Evolutionary conservation across 2,888 invertebrate species (phyloP).

Genomic region (Pristionchus japonicus): DNA sequence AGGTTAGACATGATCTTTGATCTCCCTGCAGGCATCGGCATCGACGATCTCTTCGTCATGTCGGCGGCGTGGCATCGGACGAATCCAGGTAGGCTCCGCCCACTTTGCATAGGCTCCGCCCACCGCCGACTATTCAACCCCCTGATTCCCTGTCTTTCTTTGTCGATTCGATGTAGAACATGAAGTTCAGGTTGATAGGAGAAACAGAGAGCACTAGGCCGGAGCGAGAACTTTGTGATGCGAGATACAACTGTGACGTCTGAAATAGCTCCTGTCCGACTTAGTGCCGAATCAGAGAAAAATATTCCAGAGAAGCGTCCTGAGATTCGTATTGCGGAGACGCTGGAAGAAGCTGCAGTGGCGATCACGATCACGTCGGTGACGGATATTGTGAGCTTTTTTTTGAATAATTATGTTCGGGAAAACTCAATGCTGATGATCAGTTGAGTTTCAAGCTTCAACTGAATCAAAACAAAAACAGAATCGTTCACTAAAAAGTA

Average conservation of each 20-base stretch:
- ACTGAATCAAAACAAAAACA: no score
- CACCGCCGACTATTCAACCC: background rate
- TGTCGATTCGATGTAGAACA: no score
- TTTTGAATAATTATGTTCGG: no score
- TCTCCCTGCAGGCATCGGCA: slow-evolving; percentile 86
- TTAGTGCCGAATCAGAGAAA: background rate
- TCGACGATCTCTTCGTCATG: slow-evolving; percentile 97
- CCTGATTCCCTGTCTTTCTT: background rate
- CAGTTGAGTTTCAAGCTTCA: background rate
- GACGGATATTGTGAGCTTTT: slow-evolving; percentile 82
- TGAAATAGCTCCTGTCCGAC: no score
- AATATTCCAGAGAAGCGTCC: slow-evolving; percentile 11
- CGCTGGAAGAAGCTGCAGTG: slow-evolving; percentile 93
- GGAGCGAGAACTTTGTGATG: no score
- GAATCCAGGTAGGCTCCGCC: slow-evolving; percentile 77
- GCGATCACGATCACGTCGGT: slow-evolving; percentile 94
- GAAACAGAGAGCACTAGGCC: no score
- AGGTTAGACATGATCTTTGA: background rate
- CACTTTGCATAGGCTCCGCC: slow-evolving; percentile 40
- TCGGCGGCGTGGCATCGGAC: slow-evolving; percentile 93
- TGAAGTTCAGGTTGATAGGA: no score
- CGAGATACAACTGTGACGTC: no score
- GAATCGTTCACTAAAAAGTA: no score
- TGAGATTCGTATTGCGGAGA: slow-evolving; percentile 82
- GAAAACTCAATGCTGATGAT: background rate